Percentiles rank a stretch among this genome's conserved stretches.
Evolutionary conservation across 2,797 vertebrate species (phyloP).

Genomic region (Oryzias dopingdopingensis): DNA sequence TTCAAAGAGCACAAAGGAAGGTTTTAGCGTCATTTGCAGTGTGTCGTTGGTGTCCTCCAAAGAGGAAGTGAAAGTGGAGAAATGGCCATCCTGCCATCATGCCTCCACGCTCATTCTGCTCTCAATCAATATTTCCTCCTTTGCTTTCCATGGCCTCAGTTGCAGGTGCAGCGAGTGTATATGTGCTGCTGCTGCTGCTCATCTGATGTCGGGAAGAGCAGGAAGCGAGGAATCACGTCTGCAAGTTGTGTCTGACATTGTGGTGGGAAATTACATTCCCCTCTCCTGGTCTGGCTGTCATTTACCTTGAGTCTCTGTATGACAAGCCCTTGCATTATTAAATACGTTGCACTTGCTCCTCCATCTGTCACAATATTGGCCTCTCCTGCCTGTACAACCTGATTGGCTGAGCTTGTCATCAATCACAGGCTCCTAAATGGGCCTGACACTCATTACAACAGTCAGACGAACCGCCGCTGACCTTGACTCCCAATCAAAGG

Average conservation of each 20-base stretch:
- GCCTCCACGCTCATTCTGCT: neutral
- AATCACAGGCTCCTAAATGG: conserved; percentile 33
- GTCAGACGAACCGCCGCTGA: conserved; percentile 21
- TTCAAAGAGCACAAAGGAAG: neutral
- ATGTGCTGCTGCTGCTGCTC: neutral
- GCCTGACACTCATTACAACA: conserved; percentile 27
- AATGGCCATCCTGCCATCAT: neutral
- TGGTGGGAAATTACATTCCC: conserved; percentile 44
- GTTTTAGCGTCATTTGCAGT: too few species aligned
- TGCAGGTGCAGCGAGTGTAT: conserved; percentile 26
- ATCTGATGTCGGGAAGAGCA: conserved; percentile 15
- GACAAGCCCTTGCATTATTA: conserved; percentile 57
- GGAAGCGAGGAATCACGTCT: conserved; percentile 35
- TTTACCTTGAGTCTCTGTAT: conserved; percentile 47
- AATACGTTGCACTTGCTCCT: conserved; percentile 39
- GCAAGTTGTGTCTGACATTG: conserved; percentile 36
- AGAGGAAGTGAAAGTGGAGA: neutral
- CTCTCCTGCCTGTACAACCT: conserved; percentile 24
- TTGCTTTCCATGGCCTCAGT: conserved; percentile 13
- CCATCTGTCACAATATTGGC: conserved; percentile 52
- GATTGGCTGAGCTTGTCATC: conserved; percentile 53
- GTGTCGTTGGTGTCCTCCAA: neutral
- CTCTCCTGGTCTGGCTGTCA: conserved; percentile 38
- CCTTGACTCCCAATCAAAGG: conserved; percentile 37
- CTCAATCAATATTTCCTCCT: conserved; percentile 1